Base-by-base conservation (phyloP, 2,113 vertebrate genomes). In the Oenanthe melanoleuca region DNA sequence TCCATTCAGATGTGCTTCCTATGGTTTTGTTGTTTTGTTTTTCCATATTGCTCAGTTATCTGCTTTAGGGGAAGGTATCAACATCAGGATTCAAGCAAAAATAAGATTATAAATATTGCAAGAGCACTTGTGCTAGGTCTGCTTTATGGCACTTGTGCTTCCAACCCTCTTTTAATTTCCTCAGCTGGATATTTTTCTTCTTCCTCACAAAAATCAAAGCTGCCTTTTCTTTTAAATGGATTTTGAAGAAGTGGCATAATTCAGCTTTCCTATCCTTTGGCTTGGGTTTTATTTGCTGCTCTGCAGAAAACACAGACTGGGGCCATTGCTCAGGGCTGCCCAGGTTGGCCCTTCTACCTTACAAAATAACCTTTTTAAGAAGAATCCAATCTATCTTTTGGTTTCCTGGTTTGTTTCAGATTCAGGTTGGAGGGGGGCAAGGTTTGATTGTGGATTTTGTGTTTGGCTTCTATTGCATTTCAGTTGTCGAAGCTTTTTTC, bases 1-100 rank as follows among this genome's bases (percentile, higher is more conserved):
- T 93, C 92, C 80, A 96, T 82, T 86, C 66, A 83, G 92, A 95
- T 97, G 70, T 82, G 50, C 56, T 80, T 93, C 88, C 72, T 37
- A 29, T 59, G 88, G 53, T 87, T 96, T 85, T 79, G 70, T 72
- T 85, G 50, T 59, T 92, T 53, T 64, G 33, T 83, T 86, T 94
- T 93, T 34, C 67, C 47, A 57, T 81, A 73, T 50, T 86, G 75
- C 71, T 28, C 57, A 66, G 77, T 38, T 91, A 74, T 81, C 72
- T 69, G 95, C 91, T 96, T 86, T 64, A 90, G 91, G 81, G 93
- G 45, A 88, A 61, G 37, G 83, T 78, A 92, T 50, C 53, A 22
- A 67, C 67, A 3, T 4, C 78, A 66, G 49, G 47, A 97, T 91
- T 95, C 79, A 86, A 88, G 61, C 49, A 60, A 57, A 75, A 49